phyloP scores from a whole-genome alignment of 2,113 vertebrate genomes.

The Neolamprologus falcicula region DNA sequence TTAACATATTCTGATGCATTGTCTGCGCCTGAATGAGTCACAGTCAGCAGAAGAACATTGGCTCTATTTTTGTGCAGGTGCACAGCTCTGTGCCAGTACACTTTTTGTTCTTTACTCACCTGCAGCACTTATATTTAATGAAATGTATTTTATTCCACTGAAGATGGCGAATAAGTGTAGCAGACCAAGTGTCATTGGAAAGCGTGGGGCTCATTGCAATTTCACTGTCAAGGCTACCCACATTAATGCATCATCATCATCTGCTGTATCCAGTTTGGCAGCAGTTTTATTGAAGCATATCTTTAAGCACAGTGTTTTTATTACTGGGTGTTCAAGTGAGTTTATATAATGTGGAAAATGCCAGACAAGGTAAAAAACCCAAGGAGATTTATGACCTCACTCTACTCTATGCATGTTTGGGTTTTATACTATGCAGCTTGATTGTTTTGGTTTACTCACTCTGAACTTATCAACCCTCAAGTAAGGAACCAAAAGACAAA shows the following conservation, averaged over 20 bases:
- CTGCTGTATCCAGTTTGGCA: not conserved
- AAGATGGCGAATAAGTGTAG: not conserved
- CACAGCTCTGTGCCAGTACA: not conserved
- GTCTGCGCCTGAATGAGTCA: not conserved
- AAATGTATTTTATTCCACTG: not conserved
- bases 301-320: not conserved
- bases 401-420: not conserved
- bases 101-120: not conserved
- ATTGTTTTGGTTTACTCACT: not conserved
- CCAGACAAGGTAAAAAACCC: not conserved
- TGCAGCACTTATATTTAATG: not conserved
- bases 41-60: not conserved
- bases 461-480: not conserved
- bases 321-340: not conserved
- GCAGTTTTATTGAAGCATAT: not conserved
- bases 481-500: not conserved
- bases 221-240: not conserved
- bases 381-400: not conserved
- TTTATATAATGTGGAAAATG: not conserved
- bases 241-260: not conserved
- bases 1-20: not conserved
- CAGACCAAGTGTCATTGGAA: not conserved
- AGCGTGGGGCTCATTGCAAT: not conserved
- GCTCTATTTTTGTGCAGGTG: not conserved
- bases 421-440: not conserved